These are phyloP conservation scores for Hirtodrosophila histrioides DNA, from an alignment of 2,888 invertebrate species.

Conservation along the genomic window DNA sequence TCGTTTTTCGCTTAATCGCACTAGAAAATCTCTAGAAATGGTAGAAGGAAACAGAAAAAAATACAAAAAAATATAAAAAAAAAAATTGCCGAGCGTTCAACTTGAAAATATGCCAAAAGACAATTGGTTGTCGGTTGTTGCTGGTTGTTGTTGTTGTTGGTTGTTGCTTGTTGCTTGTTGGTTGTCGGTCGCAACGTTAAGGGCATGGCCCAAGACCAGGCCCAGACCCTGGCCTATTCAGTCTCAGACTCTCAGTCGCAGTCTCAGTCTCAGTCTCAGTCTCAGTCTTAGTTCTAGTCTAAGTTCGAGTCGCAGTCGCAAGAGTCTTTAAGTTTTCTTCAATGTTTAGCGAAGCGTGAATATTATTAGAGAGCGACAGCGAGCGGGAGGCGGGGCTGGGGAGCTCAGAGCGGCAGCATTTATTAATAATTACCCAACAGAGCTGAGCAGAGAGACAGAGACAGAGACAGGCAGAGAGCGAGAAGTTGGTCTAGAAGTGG, in stretches of 20 bases:
- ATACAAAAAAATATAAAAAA: constrained; percentile 3
- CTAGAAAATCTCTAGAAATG: constrained; percentile 71
- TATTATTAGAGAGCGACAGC: constrained; percentile 66
- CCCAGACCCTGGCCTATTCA: constrained; percentile 28
- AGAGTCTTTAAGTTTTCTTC: constrained; percentile 71
- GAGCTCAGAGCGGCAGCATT: constrained; percentile 57
- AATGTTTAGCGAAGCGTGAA: constrained; percentile 75
- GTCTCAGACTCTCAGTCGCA: constrained; percentile 31
- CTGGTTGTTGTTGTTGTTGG: constrained; percentile 32
- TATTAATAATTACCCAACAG: constrained; percentile 74
- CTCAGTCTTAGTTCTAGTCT: constrained; percentile 38
- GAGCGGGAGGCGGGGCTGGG: constrained; percentile 23
- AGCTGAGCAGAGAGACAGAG: constrained; percentile 21
- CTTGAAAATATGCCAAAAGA: constrained; percentile 80
- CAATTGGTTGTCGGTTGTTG: constrained; percentile 70
- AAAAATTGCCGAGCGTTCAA: constrained; percentile 71
- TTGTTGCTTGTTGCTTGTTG: constrained; percentile 24
- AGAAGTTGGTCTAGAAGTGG: constrained; percentile 21
- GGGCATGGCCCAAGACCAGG: constrained; percentile 57
- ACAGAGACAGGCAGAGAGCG: constrained; percentile 1
- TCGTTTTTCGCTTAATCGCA: constrained; percentile 76
- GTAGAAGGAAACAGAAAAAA: constrained; percentile 40
- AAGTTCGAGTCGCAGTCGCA: constrained; percentile 37
- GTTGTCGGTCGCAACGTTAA: constrained; percentile 52
- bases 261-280: constrained; percentile 37